A percentile compares a stretch with the other conserved stretches of the same genome.
phyloP scores from a whole-genome alignment of 2,113 vertebrate species.

The Aepyceros melampus region DNA sequence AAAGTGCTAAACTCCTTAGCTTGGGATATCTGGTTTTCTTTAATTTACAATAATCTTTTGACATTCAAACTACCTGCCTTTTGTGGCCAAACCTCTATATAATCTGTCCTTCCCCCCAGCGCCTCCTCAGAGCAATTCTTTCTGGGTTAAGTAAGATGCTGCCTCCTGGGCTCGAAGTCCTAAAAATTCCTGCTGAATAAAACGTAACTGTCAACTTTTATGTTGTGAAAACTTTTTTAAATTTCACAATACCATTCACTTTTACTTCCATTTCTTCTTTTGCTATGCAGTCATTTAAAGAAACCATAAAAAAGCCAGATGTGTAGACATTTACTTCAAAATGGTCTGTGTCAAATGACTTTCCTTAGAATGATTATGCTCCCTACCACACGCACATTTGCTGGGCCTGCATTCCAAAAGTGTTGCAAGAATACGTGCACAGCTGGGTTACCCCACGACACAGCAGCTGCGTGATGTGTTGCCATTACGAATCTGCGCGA shows the following conservation, averaged over 20 bases:
- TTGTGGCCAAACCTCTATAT: neutral
- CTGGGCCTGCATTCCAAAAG: neutral
- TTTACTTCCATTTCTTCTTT: neutral
- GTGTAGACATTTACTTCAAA: neutral
- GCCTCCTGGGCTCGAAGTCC: neutral
- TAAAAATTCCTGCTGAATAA: neutral
- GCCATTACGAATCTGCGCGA: conserved; percentile 23
- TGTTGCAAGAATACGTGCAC: neutral
- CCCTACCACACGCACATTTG: fast-evolving
- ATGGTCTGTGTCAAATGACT: neutral
- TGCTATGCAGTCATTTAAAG: neutral
- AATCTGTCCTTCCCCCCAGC: neutral
- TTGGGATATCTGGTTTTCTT: neutral
- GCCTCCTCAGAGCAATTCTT: neutral
- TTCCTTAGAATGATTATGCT: neutral
- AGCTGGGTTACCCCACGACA: neutral
- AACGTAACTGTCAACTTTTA: neutral
- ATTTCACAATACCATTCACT: neutral
- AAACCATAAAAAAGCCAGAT: neutral
- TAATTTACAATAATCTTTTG: neutral
- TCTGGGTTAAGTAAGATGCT: neutral
- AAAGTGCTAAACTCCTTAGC: neutral
- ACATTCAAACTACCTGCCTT: neutral
- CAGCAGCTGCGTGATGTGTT: neutral
- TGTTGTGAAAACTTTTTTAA: neutral